phyloP scores from a whole-genome alignment of 2,888 invertebrate species.

The Rhamnusium bicolor region DNA sequence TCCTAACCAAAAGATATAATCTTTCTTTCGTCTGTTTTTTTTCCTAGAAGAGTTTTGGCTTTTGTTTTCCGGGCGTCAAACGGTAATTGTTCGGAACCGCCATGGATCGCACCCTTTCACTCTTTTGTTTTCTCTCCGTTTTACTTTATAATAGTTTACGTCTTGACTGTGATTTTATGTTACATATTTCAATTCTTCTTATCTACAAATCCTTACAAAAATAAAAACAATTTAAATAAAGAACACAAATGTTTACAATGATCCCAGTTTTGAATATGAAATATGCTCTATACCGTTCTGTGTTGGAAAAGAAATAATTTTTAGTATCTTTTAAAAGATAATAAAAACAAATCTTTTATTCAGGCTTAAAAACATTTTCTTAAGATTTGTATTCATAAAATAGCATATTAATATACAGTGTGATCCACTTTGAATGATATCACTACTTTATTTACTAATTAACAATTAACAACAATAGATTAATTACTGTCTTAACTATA shows the following conservation, averaged over 20 bases:
- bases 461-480: no score
- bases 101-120: constrained; percentile 61
- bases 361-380: no score
- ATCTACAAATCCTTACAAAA: constrained; percentile 29
- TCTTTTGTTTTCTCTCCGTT: constrained; percentile 50
- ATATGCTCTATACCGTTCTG: neutral
- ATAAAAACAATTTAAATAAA: constrained; percentile 29
- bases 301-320: no score
- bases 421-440: no score
- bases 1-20: constrained; percentile 60
- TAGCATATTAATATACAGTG: no score
- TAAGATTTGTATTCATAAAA: no score
- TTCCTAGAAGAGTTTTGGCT: constrained; percentile 54
- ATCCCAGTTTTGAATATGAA: constrained; percentile 9
- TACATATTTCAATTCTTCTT: constrained; percentile 43
- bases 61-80: constrained; percentile 63
- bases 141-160: constrained; percentile 43
- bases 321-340: no score
- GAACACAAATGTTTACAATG: constrained; percentile 15
- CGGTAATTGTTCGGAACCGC: constrained; percentile 65
- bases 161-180: constrained; percentile 37
- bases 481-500: no score
- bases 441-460: no score
- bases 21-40: constrained; percentile 53
- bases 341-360: no score